Evolutionary conservation across 1,140 invertebrate genomes (phyloP), one percentile per base, ranked within the genome.

Genomic region (Hycleus cichorii): DNA sequence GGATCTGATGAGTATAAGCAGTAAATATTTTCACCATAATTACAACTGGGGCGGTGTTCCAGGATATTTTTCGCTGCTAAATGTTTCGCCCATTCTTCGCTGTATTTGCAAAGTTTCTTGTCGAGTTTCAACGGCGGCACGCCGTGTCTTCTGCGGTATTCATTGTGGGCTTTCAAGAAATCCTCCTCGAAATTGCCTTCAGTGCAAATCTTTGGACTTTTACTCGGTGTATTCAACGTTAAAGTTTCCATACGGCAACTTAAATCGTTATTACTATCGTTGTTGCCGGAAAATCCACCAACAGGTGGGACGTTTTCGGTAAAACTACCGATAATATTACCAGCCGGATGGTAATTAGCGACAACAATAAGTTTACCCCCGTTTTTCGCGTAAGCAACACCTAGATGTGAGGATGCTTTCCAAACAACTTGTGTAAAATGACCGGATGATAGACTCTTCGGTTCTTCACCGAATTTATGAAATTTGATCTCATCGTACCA

Each of bases 1-100:
- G 83, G 81, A 72, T 88, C 82, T 0, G 85, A 85, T 42, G 85
- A 86, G 82, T 85, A 89, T 65, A 83, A 79, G 56, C 81, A 84
- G 66, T 85, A 92, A 54, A 92, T 83, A 71, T 92, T 93, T 70
- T 92, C 90, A 1, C 90, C 89, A 71, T 91, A 91, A 24, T 84
- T 81, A 58, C 79, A 81, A 62, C 88, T 82, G 24, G 82, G 79
- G 32, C 90, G 84, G 70, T 95, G 92, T 60, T 88, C 79, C 64
- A 93, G 78, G 49, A 74, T 76, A 40, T 86, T 84, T 57, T 75
- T 83, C 32, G 79, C 76, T 1, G 85, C 85, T 24, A 94, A 69
- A 50, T 82, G 77, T 57, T 88, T 85, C 0, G 90, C 91, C 90
- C 91, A 93, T 70, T 89, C 86, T 74, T 92, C 85, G 64, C 89